phyloP scores from a whole-genome alignment of 2,797 vertebrate genomes.

The Anniella stebbinsi region DNA sequence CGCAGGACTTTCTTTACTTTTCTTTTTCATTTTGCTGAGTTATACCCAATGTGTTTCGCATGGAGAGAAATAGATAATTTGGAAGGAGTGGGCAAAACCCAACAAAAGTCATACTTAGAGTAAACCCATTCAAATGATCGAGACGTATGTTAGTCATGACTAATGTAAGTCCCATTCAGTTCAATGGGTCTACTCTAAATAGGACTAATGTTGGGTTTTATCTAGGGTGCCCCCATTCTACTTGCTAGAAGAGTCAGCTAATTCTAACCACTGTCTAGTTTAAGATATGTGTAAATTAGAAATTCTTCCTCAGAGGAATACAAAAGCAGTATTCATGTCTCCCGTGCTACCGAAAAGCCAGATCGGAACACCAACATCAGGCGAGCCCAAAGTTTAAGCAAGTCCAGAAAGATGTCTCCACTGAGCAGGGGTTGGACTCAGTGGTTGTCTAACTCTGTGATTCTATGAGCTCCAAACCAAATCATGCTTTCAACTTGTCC shows the following conservation, averaged over 20 bases:
- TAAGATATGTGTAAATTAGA: not conserved
- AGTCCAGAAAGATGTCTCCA: not conserved
- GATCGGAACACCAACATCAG: not conserved
- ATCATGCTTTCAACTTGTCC: not conserved
- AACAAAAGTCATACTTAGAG: too few relatives aligned
- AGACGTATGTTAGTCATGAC: too few relatives aligned
- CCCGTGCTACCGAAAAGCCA: not conserved
- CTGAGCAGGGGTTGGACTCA: not conserved
- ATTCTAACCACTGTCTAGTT: not conserved
- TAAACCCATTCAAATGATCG: too few relatives aligned
- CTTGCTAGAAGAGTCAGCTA: not conserved
- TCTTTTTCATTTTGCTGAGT: too few relatives aligned
- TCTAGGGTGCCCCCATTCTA: not conserved
- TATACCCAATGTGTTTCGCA: not conserved
- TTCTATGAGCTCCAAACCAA: not conserved
- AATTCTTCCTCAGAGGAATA: not conserved
- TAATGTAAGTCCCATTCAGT: too few relatives aligned
- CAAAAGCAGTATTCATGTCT: not conserved
- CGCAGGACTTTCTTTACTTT: not conserved
- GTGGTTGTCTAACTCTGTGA: too few relatives aligned
- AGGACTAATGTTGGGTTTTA: too few relatives aligned
- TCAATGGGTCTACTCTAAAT: too few relatives aligned
- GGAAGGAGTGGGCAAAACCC: too few relatives aligned
- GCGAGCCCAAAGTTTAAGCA: not conserved
- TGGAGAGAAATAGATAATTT: too few relatives aligned